Evolutionary conservation across 2,113 vertebrate species (phyloP).

Genomic region (human): GRCh38 chr4:85020501-85021000

Average conservation of each 20-base stretch:
- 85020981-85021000: constrained; percentile 14
- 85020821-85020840: not conserved
- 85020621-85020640: not conserved
- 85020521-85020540: not conserved
- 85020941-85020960: not conserved
- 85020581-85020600: not conserved
- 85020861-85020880: not conserved
- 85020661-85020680: constrained; percentile 21
- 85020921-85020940: not conserved
- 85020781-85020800: not conserved
- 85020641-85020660: not conserved
- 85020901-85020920: not conserved
- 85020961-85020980: not conserved
- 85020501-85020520: not conserved
- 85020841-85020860: not conserved
- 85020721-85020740: not conserved
- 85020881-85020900: not conserved
- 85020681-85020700: constrained; percentile 12
- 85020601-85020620: not conserved
- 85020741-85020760: not conserved
- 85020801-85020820: not conserved
- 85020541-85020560: not conserved
- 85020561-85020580: not conserved
- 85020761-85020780: constrained; percentile 9
- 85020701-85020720: constrained; percentile 14